Percentiles rank a stretch among this genome's conserved stretches.
These are phyloP conservation scores for Pogonocherus hispidulus DNA, from an alignment of 2,888 invertebrate genomes.

Conservation along the genomic window DNA sequence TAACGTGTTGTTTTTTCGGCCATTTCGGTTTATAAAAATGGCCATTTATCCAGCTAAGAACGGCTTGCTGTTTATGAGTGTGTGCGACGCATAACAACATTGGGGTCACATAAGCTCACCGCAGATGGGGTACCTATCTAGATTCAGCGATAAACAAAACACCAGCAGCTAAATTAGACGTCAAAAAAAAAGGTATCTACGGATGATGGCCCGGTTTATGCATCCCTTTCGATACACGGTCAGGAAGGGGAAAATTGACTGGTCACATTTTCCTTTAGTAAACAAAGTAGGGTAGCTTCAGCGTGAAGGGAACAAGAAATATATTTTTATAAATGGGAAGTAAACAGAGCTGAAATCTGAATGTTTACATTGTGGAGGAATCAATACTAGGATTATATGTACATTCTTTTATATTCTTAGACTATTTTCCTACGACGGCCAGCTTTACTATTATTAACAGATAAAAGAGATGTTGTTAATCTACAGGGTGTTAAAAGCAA, in stretches of 20 bases:
- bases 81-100: conserved; percentile 30
- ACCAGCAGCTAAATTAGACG: conserved; percentile 10
- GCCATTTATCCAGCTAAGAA: conserved; percentile 31
- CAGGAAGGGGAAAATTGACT: not conserved
- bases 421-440: too few species aligned
- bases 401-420: too few species aligned
- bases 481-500: too few species aligned
- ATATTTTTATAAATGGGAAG: too few species aligned
- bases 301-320: too few species aligned
- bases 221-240: not conserved
- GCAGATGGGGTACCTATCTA: conserved; percentile 4
- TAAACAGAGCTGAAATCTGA: too few species aligned
- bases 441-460: too few species aligned
- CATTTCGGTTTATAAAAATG: conserved; percentile 41
- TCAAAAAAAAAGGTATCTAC: conserved; percentile 10
- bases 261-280: not conserved
- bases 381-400: too few species aligned
- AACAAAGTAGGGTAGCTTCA: too few species aligned
- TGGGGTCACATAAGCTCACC: conserved; percentile 30
- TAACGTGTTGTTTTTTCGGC: conserved; percentile 39
- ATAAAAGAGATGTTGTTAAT: too few species aligned
- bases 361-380: too few species aligned
- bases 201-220: not conserved
- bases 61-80: conserved; percentile 12
- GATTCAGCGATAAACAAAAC: conserved; percentile 14